Base-by-base conservation (phyloP, 2,113 vertebrate genomes). In the Camarhynchus parvulus region DNA sequence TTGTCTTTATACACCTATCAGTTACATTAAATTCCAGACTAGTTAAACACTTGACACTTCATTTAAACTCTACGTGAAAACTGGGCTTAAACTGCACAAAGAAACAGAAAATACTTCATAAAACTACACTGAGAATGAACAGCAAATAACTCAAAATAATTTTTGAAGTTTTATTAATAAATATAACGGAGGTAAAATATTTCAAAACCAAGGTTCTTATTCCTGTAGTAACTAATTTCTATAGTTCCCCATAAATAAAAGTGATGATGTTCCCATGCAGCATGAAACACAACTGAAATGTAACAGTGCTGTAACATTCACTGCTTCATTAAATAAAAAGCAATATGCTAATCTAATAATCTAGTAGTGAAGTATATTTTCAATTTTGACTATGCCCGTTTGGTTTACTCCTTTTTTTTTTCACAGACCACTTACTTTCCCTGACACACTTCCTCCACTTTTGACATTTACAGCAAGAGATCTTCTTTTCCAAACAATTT, bases 381-480 rank as follows among this genome's bases (percentile, higher is more conserved):
- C 41, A 61, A 5, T 28, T 41, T 55, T 78, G 7, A 13, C 28
- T 19, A 30, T 1, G 6, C 17, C 44, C 3, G 2, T 63, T 64
- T 67, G 5, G 15, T 50, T 74, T 55, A 74, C 18, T 7, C 16
- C 2, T 52, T 28, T 37, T 62, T 15, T 12, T 47, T 55, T 35
- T 4, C 69, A 11, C 49, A 49, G 28, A 49, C 18, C 37, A 23
- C 10, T 75, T 44, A 21, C 22, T 37, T 67, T 31, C 13, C 50
- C 23, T 24, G 9, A 52, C 25, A 49, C 3, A 15, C 2, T n/a
- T 78, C 41, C 25, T 78, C 49, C 0, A 0, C 11, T 70, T 89
- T 39, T 25, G 17, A 72, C 28, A 53, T 27, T 37, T 56, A 82
- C 4, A 22, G 35, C 19, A 42, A 61, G 30, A n/a, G 11, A 55